These are phyloP conservation scores for Zosterops hypoxanthus DNA, from an alignment of 2,113 vertebrate species.

Conservation along the genomic window DNA sequence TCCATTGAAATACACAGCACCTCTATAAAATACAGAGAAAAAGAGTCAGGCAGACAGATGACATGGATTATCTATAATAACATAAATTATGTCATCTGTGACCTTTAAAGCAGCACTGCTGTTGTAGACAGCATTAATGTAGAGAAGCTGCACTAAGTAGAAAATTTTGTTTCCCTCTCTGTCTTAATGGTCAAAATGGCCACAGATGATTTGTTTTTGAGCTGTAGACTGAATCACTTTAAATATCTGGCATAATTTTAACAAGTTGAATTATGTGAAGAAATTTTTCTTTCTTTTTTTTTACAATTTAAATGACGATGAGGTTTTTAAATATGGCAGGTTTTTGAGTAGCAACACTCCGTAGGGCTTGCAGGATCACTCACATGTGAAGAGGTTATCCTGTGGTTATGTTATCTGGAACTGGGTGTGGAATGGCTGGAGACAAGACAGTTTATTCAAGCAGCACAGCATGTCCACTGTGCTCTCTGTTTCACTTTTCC, in stretches of 20 bases:
- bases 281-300: not conserved
- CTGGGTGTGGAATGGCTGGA: not conserved
- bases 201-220: not conserved
- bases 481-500: not conserved
- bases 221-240: not conserved
- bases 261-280: not conserved
- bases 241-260: not conserved
- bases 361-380: not conserved
- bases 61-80: slow-evolving; percentile 35
- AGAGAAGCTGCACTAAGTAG: not conserved
- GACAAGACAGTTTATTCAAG: not conserved
- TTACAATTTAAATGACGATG: not conserved
- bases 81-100: slow-evolving; percentile 31
- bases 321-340: not conserved
- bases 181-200: not conserved
- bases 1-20: not conserved
- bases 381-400: not conserved
- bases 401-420: not conserved
- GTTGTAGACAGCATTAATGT: slow-evolving; percentile 8
- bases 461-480: not conserved
- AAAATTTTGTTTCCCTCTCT: slow-evolving; percentile 28
- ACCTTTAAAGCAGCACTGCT: slow-evolving; percentile 34
- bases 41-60: not conserved
- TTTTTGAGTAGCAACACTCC: not conserved
- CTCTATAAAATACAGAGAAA: not conserved